These are phyloP conservation scores for Buphagus erythrorhynchus DNA, from an alignment of 2,797 vertebrate species.

Conservation along the genomic window DNA sequence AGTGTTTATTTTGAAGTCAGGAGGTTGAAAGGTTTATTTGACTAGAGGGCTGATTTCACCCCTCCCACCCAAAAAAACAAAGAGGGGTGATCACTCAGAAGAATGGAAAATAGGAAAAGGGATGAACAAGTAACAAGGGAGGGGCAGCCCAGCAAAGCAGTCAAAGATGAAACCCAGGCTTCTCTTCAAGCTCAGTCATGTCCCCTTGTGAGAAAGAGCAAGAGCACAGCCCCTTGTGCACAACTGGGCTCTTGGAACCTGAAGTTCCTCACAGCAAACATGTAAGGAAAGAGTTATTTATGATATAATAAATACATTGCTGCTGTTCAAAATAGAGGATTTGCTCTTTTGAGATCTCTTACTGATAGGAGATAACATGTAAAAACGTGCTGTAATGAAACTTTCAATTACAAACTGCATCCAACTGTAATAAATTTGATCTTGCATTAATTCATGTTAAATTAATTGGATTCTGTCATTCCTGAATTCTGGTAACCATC, in stretches of 20 bases:
- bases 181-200: background rate
- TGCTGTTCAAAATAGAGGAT: slow-evolving; percentile 41
- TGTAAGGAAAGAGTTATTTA: background rate
- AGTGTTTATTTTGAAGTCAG: slow-evolving; percentile 79
- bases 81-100: background rate
- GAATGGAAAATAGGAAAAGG: background rate
- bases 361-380: slow-evolving; percentile 36
- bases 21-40: slow-evolving; percentile 64
- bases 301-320: background rate
- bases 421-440: slow-evolving; percentile 20
- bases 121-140: background rate
- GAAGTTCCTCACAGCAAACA: background rate
- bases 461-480: slow-evolving; percentile 38
- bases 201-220: background rate
- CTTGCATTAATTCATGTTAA: slow-evolving; percentile 28
- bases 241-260: background rate
- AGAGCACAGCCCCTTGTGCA: background rate
- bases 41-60: background rate
- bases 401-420: slow-evolving; percentile 28
- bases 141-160: background rate
- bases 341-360: background rate
- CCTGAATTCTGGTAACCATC: slow-evolving; percentile 3
- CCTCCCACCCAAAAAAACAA: background rate
- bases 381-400: slow-evolving; percentile 35
- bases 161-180: background rate